A percentile compares a stretch with the other conserved stretches of the same genome.
These are phyloP conservation scores for Smittia aterrima DNA, from an alignment of 2,888 invertebrate genomes.

Conservation along the genomic window DNA sequence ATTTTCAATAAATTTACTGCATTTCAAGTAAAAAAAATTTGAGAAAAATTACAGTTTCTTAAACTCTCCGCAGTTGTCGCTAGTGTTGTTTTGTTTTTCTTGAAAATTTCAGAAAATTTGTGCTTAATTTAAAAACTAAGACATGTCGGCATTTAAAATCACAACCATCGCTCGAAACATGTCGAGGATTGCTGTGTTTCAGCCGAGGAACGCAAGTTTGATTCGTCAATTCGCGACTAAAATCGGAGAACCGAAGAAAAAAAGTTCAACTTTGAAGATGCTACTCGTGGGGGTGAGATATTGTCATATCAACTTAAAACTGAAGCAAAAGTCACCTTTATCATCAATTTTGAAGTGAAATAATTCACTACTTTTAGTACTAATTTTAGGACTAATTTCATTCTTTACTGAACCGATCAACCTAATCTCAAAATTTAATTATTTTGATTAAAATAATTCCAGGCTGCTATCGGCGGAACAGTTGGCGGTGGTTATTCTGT, in stretches of 20 bases:
- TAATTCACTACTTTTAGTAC: not conserved
- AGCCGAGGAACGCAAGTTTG: constrained; percentile 5
- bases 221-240: constrained; percentile 22
- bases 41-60: not conserved
- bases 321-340: too few relatives aligned
- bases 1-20: not conserved
- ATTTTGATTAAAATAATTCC: not conserved
- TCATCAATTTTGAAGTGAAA: too few relatives aligned
- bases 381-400: not conserved
- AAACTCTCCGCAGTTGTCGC: not conserved
- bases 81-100: not conserved
- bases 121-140: not conserved
- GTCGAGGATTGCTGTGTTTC: not conserved
- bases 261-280: constrained; percentile 24
- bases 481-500: constrained; percentile 5
- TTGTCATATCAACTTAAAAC: not conserved
- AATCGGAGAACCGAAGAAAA: constrained; percentile 33
- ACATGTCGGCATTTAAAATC: constrained; percentile 1
- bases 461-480: constrained; percentile 20
- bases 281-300: constrained; percentile 8
- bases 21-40: not conserved
- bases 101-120: not conserved
- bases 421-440: not conserved
- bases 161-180: not conserved
- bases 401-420: not conserved